Base-by-base conservation (phyloP, 2,113 vertebrate species). In the Melospiza georgiana region DNA sequence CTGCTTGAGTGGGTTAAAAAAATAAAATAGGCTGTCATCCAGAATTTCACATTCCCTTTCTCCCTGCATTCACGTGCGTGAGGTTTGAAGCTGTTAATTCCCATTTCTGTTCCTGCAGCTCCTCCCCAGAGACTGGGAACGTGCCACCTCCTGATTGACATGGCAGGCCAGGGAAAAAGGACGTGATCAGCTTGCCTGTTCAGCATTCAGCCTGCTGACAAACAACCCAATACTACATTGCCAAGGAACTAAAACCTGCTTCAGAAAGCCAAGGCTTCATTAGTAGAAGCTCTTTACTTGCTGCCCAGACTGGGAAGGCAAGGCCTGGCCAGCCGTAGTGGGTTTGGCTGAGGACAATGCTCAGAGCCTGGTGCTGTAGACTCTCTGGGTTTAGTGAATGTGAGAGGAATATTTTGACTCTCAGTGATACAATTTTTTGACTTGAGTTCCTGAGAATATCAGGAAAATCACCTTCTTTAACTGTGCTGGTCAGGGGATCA, bases 61-160 rank as follows among this genome's bases (percentile, higher is more conserved):
- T 44, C 51, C n/a, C 84, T 49, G 27, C 27, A 79, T 4, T 66
- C 31, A 35, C 0, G 0, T 16, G 8, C 0, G 0, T 18, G 28
- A 18, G 14, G 9, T 85, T 78, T 91, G 44, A 83, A 48, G 58
- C 30, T 24, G 10, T 37, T 20, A 5, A 9, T 65, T 68, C 83
- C 58, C 66, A 37, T 75, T 75, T 79, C 48, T 71, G 37, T 14
- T 82, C 62, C 46, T n/a, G 75, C 15, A 0, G 0, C 68, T 44
- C 16, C 55, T 69, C 81, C 39, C 48, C 2, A 4, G 52, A 48
- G 77, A 18, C 67, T 13, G 30, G 63, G 65, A 37, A 31, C 17
- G 5, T 20, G 35, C 35, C 62, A 75, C 62, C 58, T 82, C 28
- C 81, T 89, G 71, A 82, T 52, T 82, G 58, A 52, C 62, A 33